Evolutionary conservation across 2,888 invertebrate species (phyloP).

Genomic region (Coelinius sp.): DNA sequence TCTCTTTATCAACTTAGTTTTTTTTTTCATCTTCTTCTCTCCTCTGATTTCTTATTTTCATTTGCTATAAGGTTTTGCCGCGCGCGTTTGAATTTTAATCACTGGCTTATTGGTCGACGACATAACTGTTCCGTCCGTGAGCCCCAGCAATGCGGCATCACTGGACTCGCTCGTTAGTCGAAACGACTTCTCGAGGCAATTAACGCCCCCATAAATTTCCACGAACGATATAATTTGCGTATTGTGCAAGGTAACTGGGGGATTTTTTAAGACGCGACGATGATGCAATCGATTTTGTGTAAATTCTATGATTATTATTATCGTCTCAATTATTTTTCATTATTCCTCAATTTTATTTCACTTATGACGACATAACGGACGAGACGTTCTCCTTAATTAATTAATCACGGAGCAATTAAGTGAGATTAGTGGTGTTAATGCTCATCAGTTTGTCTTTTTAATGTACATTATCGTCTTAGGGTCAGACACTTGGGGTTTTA

Average conservation of each 20-base stretch:
- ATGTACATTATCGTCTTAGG: background rate
- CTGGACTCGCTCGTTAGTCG: slow-evolving; percentile 28
- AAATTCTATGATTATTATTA: slow-evolving; percentile 1
- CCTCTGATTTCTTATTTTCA: slow-evolving; percentile 2
- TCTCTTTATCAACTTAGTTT: slow-evolving; percentile 14
- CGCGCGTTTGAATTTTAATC: slow-evolving; percentile 32
- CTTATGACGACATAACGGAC: slow-evolving; percentile 34
- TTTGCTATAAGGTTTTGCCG: slow-evolving; percentile 15
- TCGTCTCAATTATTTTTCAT: background rate
- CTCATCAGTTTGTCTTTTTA: slow-evolving; percentile 27
- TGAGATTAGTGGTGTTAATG: slow-evolving; percentile 47
- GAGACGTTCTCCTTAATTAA: slow-evolving; percentile 48
- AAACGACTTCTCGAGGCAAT: slow-evolving; percentile 27
- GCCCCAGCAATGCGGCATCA: slow-evolving; percentile 2
- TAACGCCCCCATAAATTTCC: slow-evolving; percentile 43
- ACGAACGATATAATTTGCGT: slow-evolving; percentile 43
- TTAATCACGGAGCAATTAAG: slow-evolving; percentile 49
- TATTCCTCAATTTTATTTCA: slow-evolving; percentile 6
- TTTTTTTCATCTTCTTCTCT: slow-evolving; percentile 5
- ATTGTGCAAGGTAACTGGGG: slow-evolving; percentile 36
- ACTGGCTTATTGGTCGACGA: slow-evolving; percentile 32
- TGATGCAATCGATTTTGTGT: slow-evolving; percentile 17
- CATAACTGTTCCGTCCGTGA: slow-evolving; percentile 23
- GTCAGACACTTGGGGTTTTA: background rate
- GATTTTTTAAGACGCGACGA: slow-evolving; percentile 17